Evolutionary conservation across 2,797 vertebrate genomes (phyloP).

Genomic region (Cottoperca gobio): DNA sequence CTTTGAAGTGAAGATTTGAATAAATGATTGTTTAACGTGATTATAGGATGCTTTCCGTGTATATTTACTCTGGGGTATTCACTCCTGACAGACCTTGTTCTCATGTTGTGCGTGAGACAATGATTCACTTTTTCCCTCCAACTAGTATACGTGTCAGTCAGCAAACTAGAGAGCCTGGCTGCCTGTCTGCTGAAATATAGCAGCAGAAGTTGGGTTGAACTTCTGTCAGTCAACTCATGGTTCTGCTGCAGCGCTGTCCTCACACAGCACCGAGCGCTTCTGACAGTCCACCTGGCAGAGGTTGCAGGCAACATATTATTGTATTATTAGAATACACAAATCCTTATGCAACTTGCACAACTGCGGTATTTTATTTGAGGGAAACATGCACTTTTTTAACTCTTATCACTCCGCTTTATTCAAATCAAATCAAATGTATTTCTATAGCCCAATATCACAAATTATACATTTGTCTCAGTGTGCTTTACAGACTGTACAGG

Average conservation of each 20-base stretch:
- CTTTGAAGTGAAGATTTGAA: slow-evolving; percentile 1
- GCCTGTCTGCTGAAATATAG: slow-evolving; percentile 28
- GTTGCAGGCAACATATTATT: background rate
- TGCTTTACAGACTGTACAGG: too few relatives aligned
- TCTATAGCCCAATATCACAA: too few relatives aligned
- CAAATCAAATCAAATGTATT: too few relatives aligned
- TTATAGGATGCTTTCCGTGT: background rate
- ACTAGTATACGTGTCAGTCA: slow-evolving; percentile 12
- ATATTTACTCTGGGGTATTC: background rate
- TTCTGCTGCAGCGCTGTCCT: slow-evolving; percentile 37
- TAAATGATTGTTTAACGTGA: background rate
- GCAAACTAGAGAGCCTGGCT: background rate
- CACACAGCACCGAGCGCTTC: slow-evolving; percentile 10
- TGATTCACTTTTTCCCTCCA: slow-evolving; percentile 9
- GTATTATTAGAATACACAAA: background rate
- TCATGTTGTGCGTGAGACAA: slow-evolving; percentile 15
- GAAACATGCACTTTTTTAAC: background rate
- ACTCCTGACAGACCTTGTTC: background rate
- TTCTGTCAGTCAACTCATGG: slow-evolving; percentile 40
- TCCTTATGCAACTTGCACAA: background rate
- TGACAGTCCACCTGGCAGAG: background rate
- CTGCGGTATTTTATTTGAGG: background rate
- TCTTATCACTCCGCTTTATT: background rate
- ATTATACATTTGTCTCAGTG: too few relatives aligned
- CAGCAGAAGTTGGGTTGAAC: slow-evolving; percentile 71